These are phyloP conservation scores for Drosophila mimica DNA, from an alignment of 2,888 invertebrate genomes.

Conservation along the genomic window DNA sequence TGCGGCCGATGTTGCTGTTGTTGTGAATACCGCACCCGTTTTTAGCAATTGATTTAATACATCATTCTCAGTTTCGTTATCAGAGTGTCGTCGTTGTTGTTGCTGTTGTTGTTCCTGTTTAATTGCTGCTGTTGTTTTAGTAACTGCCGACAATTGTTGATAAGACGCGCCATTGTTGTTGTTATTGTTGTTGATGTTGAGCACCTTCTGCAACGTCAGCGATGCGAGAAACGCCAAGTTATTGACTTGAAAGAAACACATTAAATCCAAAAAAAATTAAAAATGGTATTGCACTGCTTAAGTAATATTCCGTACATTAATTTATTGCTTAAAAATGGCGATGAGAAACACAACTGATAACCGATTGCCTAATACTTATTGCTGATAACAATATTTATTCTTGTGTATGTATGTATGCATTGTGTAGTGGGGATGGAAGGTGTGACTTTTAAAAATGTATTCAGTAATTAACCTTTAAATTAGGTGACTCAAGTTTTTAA, in stretches of 20 bases:
- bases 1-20: slow-evolving; percentile 40
- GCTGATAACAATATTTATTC: background rate
- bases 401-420: background rate
- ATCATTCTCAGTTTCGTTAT: slow-evolving; percentile 64
- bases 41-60: slow-evolving; percentile 63
- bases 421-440: too few relatives aligned
- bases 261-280: slow-evolving; percentile 9
- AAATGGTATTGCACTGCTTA: background rate
- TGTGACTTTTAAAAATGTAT: background rate
- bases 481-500: background rate
- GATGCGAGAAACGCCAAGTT: slow-evolving; percentile 79
- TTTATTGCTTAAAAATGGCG: background rate
- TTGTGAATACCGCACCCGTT: slow-evolving; percentile 63
- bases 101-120: slow-evolving; percentile 29
- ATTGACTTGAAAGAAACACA: slow-evolving; percentile 67
- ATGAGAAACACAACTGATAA: background rate
- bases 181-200: slow-evolving; percentile 78
- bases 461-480: background rate
- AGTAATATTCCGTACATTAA: background rate
- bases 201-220: slow-evolving; percentile 77
- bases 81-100: slow-evolving; percentile 58
- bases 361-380: background rate
- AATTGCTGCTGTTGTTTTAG: background rate
- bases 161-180: slow-evolving; percentile 44
- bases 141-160: slow-evolving; percentile 40